Conservation (phyloP, 2,888 invertebrate genomes). For the Troides aeacus region DNA sequence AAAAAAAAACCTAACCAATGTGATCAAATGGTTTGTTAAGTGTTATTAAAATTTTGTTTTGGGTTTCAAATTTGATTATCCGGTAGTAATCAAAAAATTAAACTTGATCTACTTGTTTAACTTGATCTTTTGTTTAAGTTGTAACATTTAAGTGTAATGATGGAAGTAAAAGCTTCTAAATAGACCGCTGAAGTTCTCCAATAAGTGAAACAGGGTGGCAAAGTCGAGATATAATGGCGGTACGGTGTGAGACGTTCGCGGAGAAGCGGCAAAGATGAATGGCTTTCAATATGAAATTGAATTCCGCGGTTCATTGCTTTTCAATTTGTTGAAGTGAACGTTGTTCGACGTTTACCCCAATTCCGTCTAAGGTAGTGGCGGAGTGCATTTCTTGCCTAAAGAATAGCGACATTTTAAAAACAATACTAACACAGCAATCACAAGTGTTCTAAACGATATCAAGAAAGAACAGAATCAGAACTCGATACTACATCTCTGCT, state of each 20-base stretch:
- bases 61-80: too few species aligned
- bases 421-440: not conserved
- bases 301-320: slow-evolving; percentile 84
- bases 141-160: not conserved
- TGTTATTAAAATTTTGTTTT: too few species aligned
- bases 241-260: slow-evolving; percentile 65
- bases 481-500: not conserved
- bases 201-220: slow-evolving; percentile 65
- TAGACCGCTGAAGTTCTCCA: slow-evolving; percentile 61
- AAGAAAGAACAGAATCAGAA: not conserved
- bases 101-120: too few species aligned
- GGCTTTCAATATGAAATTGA: slow-evolving; percentile 85
- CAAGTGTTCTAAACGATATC: not conserved
- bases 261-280: slow-evolving; percentile 79
- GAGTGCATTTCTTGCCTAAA: slow-evolving; percentile 38
- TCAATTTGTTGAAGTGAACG: slow-evolving; percentile 79
- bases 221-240: slow-evolving; percentile 70
- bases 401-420: slow-evolving; percentile 20
- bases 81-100: too few species aligned
- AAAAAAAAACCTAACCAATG: too few species aligned
- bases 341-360: slow-evolving; percentile 68
- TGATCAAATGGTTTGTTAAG: too few species aligned
- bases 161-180: slow-evolving; percentile 39
- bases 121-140: not conserved
- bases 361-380: slow-evolving; percentile 56